Evolutionary conservation across 1,140 invertebrate species (phyloP), one percentile per base, ranked within the genome.

Genomic region (Drosophila sp.): DNA sequence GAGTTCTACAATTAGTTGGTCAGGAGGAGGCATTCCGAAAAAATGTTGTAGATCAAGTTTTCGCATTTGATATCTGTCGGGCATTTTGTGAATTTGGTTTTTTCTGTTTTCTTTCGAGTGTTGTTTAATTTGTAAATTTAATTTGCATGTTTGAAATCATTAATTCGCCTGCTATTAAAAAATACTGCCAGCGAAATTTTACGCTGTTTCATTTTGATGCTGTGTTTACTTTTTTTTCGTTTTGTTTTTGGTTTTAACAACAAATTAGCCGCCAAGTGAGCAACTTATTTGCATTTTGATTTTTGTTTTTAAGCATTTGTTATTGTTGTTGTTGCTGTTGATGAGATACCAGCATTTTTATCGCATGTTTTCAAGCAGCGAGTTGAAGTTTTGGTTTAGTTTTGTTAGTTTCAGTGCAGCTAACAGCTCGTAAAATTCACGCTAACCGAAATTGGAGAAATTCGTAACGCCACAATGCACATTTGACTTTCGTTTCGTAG

Each of bases 91-190:
- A 46, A 40, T 57, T 45, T 56, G 57, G 29, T 29, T 54, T 51
- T 57, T 43, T 64, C 36, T 57, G 36, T 65, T 76, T 75, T 72
- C 34, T 57, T 63, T 67, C 21, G 36, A 36, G 36, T 53, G 32
- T 72, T 50, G 34, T 53, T 58, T 54, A 36, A 48, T 67, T 73
- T 45, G 25, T 27, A 69, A 71, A 65, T 78, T 74, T 75, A 78
- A 78, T 78, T 78, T 78, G 75, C 75, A 78, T 78, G 72, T 71
- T 78, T 78, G 75, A 75, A 78, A 75, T 77, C 75, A 70, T 78
- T 78, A 78, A 77, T 77, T 77, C 58, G 71, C 41, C 48, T 59
- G 71, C 70, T 62, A 67, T 72, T 73, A 74, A 77, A 62, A 76
- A 45, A 54, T 65, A 59, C 58, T 65, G 18, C 36, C 59, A 69